Conservation (phyloP, 2,888 invertebrate species). For the Eupithecia vulgata region DNA sequence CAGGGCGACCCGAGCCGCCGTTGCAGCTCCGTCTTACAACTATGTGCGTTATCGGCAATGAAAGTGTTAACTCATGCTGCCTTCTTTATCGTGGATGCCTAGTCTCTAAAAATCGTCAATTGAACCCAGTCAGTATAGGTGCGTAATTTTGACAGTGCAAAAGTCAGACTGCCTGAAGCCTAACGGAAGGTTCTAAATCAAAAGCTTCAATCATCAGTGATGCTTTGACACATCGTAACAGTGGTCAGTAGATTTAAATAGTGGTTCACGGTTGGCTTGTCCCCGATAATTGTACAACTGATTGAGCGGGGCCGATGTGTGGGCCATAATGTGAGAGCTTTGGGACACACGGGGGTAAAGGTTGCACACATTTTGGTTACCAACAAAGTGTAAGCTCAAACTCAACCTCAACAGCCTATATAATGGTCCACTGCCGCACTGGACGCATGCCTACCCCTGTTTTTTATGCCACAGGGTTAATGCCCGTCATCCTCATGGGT, state of each 20-base stretch:
- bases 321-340: constrained; percentile 50
- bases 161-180: neutral
- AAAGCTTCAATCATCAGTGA: neutral
- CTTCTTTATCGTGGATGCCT: no score
- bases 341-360: constrained; percentile 29
- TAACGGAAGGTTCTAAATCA: neutral
- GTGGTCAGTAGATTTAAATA: constrained; percentile 53
- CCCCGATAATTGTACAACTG: constrained; percentile 72
- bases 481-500: no score
- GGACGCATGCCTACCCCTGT: no score
- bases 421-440: no score
- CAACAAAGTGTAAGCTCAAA: no score
- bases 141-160: neutral
- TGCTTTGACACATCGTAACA: constrained; percentile 19
- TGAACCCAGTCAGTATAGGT: neutral
- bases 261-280: constrained; percentile 69
- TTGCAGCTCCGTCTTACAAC: no score
- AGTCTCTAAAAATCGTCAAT: neutral
- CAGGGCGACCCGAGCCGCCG: no score
- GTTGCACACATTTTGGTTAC: neutral
- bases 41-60: no score
- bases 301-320: constrained; percentile 67
- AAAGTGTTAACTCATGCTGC: no score
- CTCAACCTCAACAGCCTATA: no score
- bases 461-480: no score